These are phyloP conservation scores for Aplochiton taeniatus DNA, from an alignment of 2,797 vertebrate species.

Conservation along the genomic window DNA sequence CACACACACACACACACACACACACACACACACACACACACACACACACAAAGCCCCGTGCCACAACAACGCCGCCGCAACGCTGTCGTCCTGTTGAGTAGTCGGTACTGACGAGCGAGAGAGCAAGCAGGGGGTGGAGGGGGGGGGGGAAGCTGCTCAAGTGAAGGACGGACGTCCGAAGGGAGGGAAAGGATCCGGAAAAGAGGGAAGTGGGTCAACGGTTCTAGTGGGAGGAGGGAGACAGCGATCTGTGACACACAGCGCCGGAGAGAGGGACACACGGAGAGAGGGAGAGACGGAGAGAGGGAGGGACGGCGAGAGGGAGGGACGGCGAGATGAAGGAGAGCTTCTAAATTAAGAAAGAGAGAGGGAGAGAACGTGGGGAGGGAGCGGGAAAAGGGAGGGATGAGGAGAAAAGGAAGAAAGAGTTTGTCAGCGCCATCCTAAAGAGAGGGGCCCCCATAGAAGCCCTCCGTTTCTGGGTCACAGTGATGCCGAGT, in stretches of 20 bases:
- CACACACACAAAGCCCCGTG: too few species aligned
- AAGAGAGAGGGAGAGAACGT: slow-evolving; percentile 47
- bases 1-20: slow-evolving; percentile 35
- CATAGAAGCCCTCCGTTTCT: slow-evolving; percentile 58
- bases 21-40: too few species aligned
- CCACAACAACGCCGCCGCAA: too few species aligned
- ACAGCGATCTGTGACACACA: slow-evolving; percentile 68
- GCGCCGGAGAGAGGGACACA: slow-evolving; percentile 30
- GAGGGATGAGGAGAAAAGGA: slow-evolving; percentile 26
- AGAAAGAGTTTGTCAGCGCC: not conserved
- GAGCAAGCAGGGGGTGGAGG: slow-evolving; percentile 27
- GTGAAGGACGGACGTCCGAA: slow-evolving; percentile 25
- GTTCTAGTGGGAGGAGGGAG: slow-evolving; percentile 77
- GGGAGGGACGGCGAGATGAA: slow-evolving; percentile 49
- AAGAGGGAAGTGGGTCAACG: slow-evolving; percentile 77
- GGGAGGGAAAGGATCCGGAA: slow-evolving; percentile 42
- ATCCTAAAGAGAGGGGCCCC: slow-evolving; percentile 1
- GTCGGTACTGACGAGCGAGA: slow-evolving; percentile 20
- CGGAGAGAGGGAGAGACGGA: slow-evolving; percentile 24
- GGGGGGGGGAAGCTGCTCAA: slow-evolving; percentile 50
- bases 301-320: not conserved
- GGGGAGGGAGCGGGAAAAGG: slow-evolving; percentile 38
- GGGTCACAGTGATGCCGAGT: slow-evolving; percentile 45
- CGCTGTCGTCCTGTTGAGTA: too few species aligned
- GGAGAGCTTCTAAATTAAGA: slow-evolving; percentile 71